phyloP scores from a whole-genome alignment of 2,797 vertebrate genomes.

The Ispidina picta region DNA sequence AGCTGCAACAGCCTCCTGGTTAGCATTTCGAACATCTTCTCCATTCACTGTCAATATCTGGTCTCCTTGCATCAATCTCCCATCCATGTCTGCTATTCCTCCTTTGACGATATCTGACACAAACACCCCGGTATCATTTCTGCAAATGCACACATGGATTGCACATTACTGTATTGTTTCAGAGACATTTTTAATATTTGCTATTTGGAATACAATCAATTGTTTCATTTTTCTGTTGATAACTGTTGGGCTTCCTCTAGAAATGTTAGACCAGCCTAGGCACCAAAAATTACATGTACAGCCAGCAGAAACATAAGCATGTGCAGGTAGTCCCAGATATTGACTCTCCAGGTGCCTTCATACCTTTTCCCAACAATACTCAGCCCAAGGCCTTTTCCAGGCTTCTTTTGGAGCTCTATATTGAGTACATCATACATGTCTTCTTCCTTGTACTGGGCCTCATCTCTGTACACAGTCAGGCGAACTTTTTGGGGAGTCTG shows the following conservation, averaged over 20 bases:
- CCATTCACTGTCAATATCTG: conserved; percentile 93
- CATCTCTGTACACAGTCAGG: conserved; percentile 91
- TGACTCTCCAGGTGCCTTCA: background rate
- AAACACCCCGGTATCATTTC: conserved; percentile 95
- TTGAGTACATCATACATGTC: conserved; percentile 91
- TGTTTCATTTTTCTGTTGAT: background rate
- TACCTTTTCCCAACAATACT: conserved; percentile 98
- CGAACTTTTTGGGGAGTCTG: conserved; percentile 92
- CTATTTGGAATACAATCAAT: background rate
- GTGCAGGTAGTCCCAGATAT: background rate
- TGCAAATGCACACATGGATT: conserved; percentile 62
- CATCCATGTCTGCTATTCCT: conserved; percentile 89
- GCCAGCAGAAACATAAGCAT: background rate
- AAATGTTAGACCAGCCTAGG: background rate
- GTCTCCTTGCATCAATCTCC: conserved; percentile 92
- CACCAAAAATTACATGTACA: background rate
- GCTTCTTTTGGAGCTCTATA: conserved; percentile 90
- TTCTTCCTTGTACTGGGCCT: conserved; percentile 95
- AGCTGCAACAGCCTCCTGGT: conserved; percentile 93
- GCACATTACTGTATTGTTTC: background rate
- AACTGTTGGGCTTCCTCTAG: background rate
- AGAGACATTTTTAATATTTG: background rate
- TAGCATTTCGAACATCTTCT: conserved; percentile 90
- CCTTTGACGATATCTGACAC: conserved; percentile 97
- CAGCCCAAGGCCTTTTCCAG: conserved; percentile 91